phyloP scores from a whole-genome alignment of 2,113 vertebrate genomes.

The Mastomys coucha region DNA sequence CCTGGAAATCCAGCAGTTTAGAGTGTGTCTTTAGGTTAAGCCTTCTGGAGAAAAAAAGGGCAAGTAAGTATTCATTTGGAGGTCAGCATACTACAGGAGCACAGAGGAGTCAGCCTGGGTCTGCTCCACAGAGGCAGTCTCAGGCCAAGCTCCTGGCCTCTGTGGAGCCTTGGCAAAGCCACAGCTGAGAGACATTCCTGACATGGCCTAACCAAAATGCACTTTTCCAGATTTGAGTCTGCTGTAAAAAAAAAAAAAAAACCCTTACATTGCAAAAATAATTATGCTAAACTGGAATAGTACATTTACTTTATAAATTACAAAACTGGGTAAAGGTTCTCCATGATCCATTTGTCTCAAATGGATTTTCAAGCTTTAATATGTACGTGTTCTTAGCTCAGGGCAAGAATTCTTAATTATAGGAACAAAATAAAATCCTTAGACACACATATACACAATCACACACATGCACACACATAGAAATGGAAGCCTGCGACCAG shows the following conservation, averaged over 20 bases:
- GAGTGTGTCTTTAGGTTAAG: not conserved
- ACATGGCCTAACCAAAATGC: not conserved
- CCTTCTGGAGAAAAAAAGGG: not conserved
- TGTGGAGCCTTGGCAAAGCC: not conserved
- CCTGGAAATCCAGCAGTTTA: constrained; percentile 21
- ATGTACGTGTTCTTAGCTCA: constrained; percentile 33
- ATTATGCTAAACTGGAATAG: not conserved
- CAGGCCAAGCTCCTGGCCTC: not conserved
- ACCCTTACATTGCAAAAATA: constrained; percentile 11
- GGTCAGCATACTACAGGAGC: not conserved
- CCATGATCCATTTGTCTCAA: constrained; percentile 32
- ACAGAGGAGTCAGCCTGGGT: not conserved
- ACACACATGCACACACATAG: not conserved
- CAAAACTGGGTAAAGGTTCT: constrained; percentile 27
- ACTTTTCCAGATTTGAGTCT: not conserved
- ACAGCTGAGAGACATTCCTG: not conserved
- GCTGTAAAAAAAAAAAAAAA: not conserved
- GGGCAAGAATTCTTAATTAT: constrained; percentile 40
- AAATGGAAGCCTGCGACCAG: constrained; percentile 46
- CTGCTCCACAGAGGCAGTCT: not conserved
- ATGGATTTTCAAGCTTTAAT: constrained; percentile 44
- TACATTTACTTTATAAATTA: constrained; percentile 45
- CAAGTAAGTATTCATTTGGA: not conserved
- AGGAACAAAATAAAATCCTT: constrained; percentile 54
- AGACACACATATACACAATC: not conserved